A percentile compares a stretch with the other conserved stretches of the same genome.
Evolutionary conservation across 2,797 vertebrate genomes (phyloP).

Genomic region (Semotilus atromaculatus): DNA sequence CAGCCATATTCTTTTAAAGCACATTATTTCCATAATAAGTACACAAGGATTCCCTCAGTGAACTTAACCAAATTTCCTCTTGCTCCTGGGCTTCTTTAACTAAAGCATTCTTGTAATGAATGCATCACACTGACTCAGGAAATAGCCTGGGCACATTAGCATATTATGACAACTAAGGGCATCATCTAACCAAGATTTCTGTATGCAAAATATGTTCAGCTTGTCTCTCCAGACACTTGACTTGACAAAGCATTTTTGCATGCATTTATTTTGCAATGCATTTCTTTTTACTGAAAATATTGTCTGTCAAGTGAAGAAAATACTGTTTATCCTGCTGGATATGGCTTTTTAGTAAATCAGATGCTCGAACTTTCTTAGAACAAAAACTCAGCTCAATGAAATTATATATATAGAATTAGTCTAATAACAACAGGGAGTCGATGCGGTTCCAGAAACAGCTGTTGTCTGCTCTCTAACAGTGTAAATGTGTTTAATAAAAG

Average conservation of each 20-base stretch:
- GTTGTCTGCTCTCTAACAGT: neutral
- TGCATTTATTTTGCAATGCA: neutral
- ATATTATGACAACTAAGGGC: neutral
- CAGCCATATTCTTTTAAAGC: neutral
- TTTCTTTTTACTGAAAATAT: neutral
- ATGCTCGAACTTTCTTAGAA: neutral
- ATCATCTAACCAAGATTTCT: neutral
- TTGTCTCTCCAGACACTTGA: neutral
- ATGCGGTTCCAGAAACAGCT: neutral
- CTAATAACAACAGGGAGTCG: neutral
- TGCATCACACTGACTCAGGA: neutral
- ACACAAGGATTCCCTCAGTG: neutral
- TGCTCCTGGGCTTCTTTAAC: neutral
- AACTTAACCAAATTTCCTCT: neutral
- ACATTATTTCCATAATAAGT: neutral
- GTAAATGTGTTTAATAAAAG: neutral
- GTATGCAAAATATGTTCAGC: neutral
- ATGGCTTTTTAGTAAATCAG: neutral
- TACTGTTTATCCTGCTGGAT: slow-evolving; percentile 16
- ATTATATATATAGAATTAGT: no score
- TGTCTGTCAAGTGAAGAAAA: neutral
- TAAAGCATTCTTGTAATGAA: neutral
- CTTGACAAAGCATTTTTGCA: neutral
- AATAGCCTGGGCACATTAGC: neutral
- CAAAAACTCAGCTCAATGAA: neutral